Base-by-base conservation (phyloP, 2,113 vertebrate genomes). In the Petrocephalus zakoni region DNA sequence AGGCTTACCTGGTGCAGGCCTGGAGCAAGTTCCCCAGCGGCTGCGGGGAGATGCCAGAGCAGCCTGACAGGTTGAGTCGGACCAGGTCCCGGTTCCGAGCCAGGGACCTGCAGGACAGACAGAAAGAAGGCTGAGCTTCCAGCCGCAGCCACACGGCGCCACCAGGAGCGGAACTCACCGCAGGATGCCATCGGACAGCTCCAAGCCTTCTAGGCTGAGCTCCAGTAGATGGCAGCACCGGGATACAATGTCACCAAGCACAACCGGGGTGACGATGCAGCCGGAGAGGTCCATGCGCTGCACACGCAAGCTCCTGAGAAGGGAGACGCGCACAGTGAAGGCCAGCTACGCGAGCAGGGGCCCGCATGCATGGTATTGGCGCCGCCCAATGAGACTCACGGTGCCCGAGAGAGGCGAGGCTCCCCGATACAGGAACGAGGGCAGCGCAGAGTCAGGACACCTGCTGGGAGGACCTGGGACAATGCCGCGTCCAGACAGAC, bases 211-310 rank as follows among this genome's bases (percentile, higher is more conserved):
- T 90, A 99, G 90, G 88, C 98, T 98, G 72, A 99, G 95, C 83
- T 95, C 95, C 92, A 96, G 94, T 21, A 99, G 92, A 53, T 88
- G 94, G 34, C 91, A 89, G 93, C 98, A 99, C 5, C 90, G 92
- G n/a, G 91, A 89, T 42, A 98, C 78, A 89, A 99, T 93, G 90
- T 92, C 95, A 2, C 95, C 91, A 22, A 99, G 95, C 51, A 95
- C 92, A 0, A 91, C 87, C 1, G 92, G 91, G 4, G 94, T 93
- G 21, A 98, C 92, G 10, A 95, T 95, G 9, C 96, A 97, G 92
- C 96, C 97, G 0, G 98, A 99, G 87, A 99, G 91, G 90, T 99
- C 98, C 95, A 98, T 85, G 84, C 97, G 94, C 58, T 96, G 94
- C 0, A 99, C 49, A 61, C 92, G 96, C 88, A 98, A 93, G 0